Conservation (phyloP, 2,888 invertebrate genomes). For the Epinotia bilunana region DNA sequence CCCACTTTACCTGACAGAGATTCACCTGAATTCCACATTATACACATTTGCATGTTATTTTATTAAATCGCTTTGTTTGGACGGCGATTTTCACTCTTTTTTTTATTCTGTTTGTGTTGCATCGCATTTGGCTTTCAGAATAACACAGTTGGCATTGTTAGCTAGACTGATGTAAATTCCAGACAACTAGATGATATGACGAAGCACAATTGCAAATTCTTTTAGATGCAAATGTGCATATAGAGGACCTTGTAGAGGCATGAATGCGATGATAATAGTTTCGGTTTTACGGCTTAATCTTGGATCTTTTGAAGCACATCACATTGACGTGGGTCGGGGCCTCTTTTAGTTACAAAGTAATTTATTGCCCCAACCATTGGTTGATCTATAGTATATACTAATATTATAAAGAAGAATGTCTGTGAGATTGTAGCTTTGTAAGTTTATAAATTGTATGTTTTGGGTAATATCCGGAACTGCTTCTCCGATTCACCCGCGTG, state of each 20-base stretch:
- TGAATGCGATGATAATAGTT: neutral
- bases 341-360: conserved; percentile 22
- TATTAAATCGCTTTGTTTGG: conserved; percentile 10
- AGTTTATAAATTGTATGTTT: no score
- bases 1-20: conserved; percentile 27
- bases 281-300: conserved; percentile 21
- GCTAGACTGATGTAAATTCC: neutral
- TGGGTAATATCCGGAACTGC: no score
- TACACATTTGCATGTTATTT: conserved; percentile 21
- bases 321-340: neutral
- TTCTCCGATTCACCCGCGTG: no score
- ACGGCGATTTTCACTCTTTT: neutral
- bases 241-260: conserved; percentile 13
- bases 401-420: no score
- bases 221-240: conserved; percentile 30
- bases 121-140: neutral
- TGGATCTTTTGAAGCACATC: conserved; percentile 2
- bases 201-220: conserved; percentile 21
- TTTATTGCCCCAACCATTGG: neutral
- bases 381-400: no score
- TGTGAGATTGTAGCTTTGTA: no score
- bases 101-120: neutral
- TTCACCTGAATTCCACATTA: conserved; percentile 15
- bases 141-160: neutral
- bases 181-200: conserved; percentile 10